A percentile compares a stretch with the other conserved stretches of the same genome.
Conservation (phyloP, 92 coral and sea anemone genomes). For the Montipora capitata region DNA sequence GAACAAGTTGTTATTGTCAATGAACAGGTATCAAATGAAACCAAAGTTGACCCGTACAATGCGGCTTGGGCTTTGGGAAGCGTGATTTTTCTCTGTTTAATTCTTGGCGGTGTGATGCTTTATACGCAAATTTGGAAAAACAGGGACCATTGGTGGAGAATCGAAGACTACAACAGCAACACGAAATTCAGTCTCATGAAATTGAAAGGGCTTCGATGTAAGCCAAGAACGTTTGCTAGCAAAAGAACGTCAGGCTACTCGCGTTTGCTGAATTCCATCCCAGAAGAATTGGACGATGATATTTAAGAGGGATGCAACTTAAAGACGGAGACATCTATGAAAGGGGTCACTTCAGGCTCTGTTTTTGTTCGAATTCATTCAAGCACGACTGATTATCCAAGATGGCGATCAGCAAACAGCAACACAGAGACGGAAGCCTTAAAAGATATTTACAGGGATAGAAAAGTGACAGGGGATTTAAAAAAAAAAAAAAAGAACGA, state of each 20-base stretch:
- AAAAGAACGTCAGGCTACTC: constrained; percentile 79
- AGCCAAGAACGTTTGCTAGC: constrained; percentile 72
- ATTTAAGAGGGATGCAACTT: constrained; percentile 17
- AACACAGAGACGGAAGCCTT: no score
- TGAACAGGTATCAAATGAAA: constrained; percentile 19
- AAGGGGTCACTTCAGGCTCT: no score
- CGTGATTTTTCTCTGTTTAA: constrained; percentile 83
- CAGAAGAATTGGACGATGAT: constrained; percentile 90
- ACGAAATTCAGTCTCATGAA: constrained; percentile 88
- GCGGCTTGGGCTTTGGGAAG: constrained; percentile 99
- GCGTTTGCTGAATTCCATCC: constrained; percentile 86
- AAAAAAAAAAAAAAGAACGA: no score
- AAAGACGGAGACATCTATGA: no score
- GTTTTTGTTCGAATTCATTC: no score
- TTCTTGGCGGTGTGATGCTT: constrained; percentile 82
- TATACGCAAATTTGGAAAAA: constrained; percentile 94
- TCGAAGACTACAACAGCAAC: constrained; percentile 89
- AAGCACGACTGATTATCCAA: no score
- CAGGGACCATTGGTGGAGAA: constrained; percentile 92
- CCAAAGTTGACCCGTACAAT: constrained; percentile 86
- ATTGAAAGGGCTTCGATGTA: constrained; percentile 66
- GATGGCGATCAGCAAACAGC: no score
- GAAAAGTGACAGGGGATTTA: no score
- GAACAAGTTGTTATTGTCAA: constrained; percentile 77
- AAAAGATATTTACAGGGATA: no score